phyloP scores from a whole-genome alignment of 2,888 invertebrate species.

The Polylopha cassiicola region DNA sequence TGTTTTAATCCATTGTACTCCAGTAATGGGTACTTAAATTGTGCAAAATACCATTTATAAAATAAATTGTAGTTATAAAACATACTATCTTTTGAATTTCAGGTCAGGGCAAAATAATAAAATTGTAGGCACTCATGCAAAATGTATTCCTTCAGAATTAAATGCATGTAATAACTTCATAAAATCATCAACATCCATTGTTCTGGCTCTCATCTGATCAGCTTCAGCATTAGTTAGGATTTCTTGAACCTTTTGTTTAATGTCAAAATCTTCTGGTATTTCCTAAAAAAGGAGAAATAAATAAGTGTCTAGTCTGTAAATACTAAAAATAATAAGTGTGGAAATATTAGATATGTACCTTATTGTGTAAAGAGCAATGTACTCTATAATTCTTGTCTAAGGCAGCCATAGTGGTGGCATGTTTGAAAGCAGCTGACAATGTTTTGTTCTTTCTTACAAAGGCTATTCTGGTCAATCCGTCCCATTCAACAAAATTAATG shows the following conservation, averaged over 20 bases:
- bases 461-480: slow-evolving; percentile 95
- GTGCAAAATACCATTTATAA: slow-evolving; percentile 9
- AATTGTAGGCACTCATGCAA: slow-evolving; percentile 73
- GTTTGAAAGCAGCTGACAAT: slow-evolving; percentile 91
- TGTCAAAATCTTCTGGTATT: slow-evolving; percentile 86
- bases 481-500: slow-evolving; percentile 98
- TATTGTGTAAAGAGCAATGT: slow-evolving; percentile 91
- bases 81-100: background rate
- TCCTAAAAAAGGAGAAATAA: slow-evolving; percentile 68
- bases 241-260: slow-evolving; percentile 86
- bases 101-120: slow-evolving; percentile 24
- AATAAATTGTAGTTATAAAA: slow-evolving; percentile 9
- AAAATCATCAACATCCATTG: slow-evolving; percentile 98
- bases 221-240: slow-evolving; percentile 83
- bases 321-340: background rate
- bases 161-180: slow-evolving; percentile 90
- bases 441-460: slow-evolving; percentile 99
- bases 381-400: slow-evolving; percentile 94
- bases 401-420: slow-evolving; percentile 87
- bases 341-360: slow-evolving; percentile 39
- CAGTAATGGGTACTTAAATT: too few species aligned
- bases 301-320: slow-evolving; percentile 1
- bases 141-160: slow-evolving; percentile 95
- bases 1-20: background rate
- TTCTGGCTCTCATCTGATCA: slow-evolving; percentile 89